Evolutionary conservation across 2,797 vertebrate genomes (phyloP).

Genomic region (Apogon hyalosoma): DNA sequence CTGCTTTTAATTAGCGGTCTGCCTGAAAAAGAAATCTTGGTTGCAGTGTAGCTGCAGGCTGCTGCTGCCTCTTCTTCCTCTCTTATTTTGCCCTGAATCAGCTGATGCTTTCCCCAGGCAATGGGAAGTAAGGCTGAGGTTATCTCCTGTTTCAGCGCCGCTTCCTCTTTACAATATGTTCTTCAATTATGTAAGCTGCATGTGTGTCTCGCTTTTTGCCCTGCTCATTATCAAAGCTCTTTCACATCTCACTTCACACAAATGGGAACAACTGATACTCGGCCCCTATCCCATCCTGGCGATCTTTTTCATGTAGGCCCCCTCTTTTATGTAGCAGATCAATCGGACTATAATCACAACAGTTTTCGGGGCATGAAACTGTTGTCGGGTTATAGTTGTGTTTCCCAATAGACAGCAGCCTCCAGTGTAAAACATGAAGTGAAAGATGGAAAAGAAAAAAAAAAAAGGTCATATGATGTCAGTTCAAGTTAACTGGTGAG

Average conservation of each 20-base stretch:
- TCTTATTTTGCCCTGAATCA: conserved; percentile 46
- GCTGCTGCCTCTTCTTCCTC: background rate
- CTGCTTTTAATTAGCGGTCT: background rate
- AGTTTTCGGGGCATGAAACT: conserved; percentile 12
- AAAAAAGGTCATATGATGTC: conserved; percentile 47
- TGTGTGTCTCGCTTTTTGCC: conserved; percentile 56
- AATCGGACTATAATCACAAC: conserved; percentile 16
- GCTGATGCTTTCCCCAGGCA: conserved; percentile 61
- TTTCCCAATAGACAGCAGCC: conserved; percentile 25
- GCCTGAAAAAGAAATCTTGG: too few species aligned
- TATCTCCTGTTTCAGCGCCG: conserved; percentile 70
- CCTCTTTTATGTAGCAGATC: conserved; percentile 39
- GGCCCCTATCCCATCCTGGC: conserved; percentile 19
- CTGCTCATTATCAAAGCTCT: conserved; percentile 62
- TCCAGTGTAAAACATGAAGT: conserved; percentile 51
- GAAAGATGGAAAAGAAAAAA: conserved; percentile 31
- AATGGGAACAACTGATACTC: conserved; percentile 54
- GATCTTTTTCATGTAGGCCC: conserved; percentile 27
- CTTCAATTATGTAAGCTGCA: conserved; percentile 73
- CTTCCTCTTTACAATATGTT: conserved; percentile 73
- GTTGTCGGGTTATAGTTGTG: conserved; percentile 26
- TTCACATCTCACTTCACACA: conserved; percentile 62
- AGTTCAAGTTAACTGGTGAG: conserved; percentile 38
- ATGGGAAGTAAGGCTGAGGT: conserved; percentile 61
- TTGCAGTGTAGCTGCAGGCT: conserved; percentile 17